phyloP scores from a whole-genome alignment of 2,797 vertebrate genomes.

The Lepilemur ruficaudatus region DNA sequence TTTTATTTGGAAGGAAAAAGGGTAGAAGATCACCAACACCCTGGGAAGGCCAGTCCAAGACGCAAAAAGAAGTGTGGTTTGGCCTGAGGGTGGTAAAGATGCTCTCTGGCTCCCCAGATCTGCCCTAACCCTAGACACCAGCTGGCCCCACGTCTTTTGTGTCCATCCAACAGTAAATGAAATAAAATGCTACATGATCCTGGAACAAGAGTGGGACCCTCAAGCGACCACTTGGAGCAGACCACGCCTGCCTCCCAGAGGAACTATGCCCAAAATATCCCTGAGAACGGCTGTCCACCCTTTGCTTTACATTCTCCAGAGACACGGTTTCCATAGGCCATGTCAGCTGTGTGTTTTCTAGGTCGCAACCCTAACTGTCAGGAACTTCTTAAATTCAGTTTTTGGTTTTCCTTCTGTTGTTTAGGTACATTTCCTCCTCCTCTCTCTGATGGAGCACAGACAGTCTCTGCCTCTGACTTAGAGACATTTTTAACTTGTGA shows the following conservation, averaged over 20 bases:
- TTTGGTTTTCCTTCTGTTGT: slow-evolving; percentile 32
- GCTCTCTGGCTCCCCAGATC: not conserved
- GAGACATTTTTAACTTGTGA: not conserved
- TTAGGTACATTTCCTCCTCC: slow-evolving; percentile 2
- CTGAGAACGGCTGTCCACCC: not conserved
- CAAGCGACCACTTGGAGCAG: not conserved
- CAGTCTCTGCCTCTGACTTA: not conserved
- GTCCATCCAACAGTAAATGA: too few species aligned
- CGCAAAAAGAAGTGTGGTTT: not conserved
- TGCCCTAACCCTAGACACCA: not conserved
- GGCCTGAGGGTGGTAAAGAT: not conserved
- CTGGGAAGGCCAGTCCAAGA: not conserved
- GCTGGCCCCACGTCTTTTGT: not conserved
- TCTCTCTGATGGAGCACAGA: not conserved
- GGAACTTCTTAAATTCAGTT: not conserved
- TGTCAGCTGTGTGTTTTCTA: not conserved
- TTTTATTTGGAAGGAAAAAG: not conserved
- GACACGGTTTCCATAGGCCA: not conserved
- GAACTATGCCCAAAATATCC: not conserved
- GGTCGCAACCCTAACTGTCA: not conserved
- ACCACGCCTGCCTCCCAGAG: not conserved
- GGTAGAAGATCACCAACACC: not conserved
- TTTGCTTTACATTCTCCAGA: not conserved
- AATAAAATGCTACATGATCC: not conserved
- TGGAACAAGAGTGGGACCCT: not conserved